Evolutionary conservation across 2,797 vertebrate genomes (phyloP), one percentile per base, ranked within the genome.

Genomic region (Halcyon smyrnensis): DNA sequence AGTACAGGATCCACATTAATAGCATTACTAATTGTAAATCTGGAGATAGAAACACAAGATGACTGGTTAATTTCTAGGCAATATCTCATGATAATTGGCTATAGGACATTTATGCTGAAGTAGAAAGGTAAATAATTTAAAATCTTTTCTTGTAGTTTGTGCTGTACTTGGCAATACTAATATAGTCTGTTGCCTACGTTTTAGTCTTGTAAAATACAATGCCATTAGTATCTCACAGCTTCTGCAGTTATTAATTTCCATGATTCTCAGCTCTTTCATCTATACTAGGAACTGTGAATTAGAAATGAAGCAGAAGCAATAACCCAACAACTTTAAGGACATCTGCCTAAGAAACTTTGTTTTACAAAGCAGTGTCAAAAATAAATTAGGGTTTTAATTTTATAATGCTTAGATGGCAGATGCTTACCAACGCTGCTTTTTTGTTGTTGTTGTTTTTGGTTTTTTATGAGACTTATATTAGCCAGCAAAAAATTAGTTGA

Each of bases 11-110:
- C 98, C 97, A 96, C 98, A 98, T 98, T 98, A 98, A 98, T 98
- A 98, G 98, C 97, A 97, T 98, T 98, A 97, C 98, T 98, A 98
- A 98, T 98, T 98, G 98, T 98, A 98, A 98, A 98, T 98, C 98
- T 98, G 97, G 97, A 98, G 97, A 97, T 97, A 98, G 98, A 97
- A 98, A 97, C 95, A 97, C 97, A 98, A 98, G 95, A 98, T 96
- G 98, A 98, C 97, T 98, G 96, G 98, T 97, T 98, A 98, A 98
- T 98, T 98, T 98, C 97, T 93, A 98, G 95, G 97, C 98, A 98
- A 98, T 98, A 98, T 96, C 97, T 98, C 98, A 98, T 97, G 97
- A 97, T 98, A 98, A 98, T 98, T 98, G 98, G 98, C 97, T 98
- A 92, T 86, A 97, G 97, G 96, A 98, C 97, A 96, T 96, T 98